A percentile compares a stretch with the other conserved stretches of the same genome.
These are phyloP conservation scores for Leptonema lineaticorne DNA, from an alignment of 1,140 invertebrate species.

Conservation along the genomic window DNA sequence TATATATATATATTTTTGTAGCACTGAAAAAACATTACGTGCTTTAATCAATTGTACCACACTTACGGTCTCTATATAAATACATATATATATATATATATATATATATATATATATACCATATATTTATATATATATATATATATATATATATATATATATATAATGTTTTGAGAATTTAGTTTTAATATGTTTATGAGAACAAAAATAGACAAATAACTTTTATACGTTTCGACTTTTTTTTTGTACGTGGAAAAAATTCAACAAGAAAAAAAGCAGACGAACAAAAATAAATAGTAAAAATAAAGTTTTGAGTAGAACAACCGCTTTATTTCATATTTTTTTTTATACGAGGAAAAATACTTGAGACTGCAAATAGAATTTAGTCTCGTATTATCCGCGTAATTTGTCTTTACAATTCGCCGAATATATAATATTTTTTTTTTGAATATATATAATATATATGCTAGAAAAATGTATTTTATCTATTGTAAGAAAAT, in stretches of 20 bases:
- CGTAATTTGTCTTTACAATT: background rate
- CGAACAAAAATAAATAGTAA: constrained; percentile 1
- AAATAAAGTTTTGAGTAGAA: background rate
- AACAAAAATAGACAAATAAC: too few species aligned
- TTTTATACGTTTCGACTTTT: too few species aligned
- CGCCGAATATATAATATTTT: background rate
- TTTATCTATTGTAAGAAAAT: too few species aligned
- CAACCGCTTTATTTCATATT: background rate
- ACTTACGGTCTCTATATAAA: too few species aligned
- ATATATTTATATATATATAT: too few species aligned
- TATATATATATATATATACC: too few species aligned
- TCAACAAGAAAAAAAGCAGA: too few species aligned
- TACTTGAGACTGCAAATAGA: background rate
- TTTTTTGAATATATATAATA: background rate
- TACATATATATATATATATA: too few species aligned
- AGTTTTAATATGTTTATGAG: too few species aligned
- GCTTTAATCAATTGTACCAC: background rate
- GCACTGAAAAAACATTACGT: background rate
- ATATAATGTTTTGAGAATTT: too few species aligned
- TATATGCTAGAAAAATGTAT: background rate
- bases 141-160: too few species aligned
- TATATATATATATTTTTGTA: background rate
- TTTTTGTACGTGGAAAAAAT: too few species aligned
- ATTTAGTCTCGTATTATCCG: background rate
- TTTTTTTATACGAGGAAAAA: background rate